Evolutionary conservation across 2,113 vertebrate genomes (phyloP).

Genomic region (Orcinus orca): DNA sequence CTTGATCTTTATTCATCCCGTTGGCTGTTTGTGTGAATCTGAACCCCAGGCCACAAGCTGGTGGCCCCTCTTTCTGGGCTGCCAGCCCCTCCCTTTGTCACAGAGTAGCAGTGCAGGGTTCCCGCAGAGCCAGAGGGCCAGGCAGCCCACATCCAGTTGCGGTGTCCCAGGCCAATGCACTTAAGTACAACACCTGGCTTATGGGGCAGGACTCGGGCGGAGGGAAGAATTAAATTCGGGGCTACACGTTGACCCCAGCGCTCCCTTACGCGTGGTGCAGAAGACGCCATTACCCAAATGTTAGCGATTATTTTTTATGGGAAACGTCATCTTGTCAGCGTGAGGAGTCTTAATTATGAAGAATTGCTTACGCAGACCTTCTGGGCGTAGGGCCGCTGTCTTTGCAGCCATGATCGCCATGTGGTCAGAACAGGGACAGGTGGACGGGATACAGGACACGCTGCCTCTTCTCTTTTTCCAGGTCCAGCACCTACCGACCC

Average conservation of each 20-base stretch:
- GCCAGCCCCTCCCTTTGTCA: accelerated
- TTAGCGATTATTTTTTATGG: accelerated
- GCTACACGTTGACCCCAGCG: accelerated
- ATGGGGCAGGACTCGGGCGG: accelerated
- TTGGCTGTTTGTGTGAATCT: not conserved
- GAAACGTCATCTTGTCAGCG: accelerated
- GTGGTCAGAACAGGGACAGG: accelerated
- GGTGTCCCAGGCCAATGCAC: accelerated
- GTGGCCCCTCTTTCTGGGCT: not conserved
- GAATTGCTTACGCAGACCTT: accelerated
- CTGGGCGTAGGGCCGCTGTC: accelerated
- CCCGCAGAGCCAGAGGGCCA: not conserved
- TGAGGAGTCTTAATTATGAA: accelerated
- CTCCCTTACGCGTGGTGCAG: accelerated
- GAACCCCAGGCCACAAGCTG: not conserved
- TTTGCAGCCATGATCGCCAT: accelerated
- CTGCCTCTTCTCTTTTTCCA: slow-evolving; percentile 54
- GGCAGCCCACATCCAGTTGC: accelerated
- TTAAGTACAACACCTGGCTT: not conserved
- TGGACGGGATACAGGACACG: accelerated
- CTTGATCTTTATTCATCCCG: not conserved
- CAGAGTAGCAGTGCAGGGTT: not conserved
- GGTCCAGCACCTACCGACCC: slow-evolving; percentile 89
- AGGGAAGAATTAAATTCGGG: accelerated
- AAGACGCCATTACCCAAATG: not conserved